phyloP scores from a whole-genome alignment of 2,888 invertebrate species.

The Drosophila limbata region DNA sequence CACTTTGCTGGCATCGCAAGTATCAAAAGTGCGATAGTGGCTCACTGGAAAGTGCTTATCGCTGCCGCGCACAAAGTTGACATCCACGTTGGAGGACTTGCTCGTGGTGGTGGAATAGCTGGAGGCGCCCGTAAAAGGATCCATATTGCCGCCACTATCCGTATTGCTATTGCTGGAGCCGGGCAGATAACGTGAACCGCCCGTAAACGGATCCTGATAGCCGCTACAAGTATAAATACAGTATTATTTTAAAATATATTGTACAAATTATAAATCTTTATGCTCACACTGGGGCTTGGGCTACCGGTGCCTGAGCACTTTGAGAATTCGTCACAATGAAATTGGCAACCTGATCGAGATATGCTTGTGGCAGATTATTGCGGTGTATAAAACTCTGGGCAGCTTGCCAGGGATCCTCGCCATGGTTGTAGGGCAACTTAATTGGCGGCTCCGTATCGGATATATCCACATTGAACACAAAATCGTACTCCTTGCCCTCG shows the following conservation, averaged over 20 bases:
- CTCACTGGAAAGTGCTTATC: constrained; percentile 85
- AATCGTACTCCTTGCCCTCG: constrained; percentile 97
- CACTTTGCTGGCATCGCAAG: constrained; percentile 91
- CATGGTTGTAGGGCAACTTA: constrained; percentile 95
- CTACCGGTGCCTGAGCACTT: constrained; percentile 28
- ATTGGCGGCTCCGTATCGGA: constrained; percentile 95
- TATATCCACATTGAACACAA: constrained; percentile 97
- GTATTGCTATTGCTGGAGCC: constrained; percentile 82
- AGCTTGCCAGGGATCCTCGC: constrained; percentile 96
- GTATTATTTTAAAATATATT: too few species aligned
- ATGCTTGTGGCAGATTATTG: constrained; percentile 93
- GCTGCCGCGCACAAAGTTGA: constrained; percentile 71
- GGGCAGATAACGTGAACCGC: constrained; percentile 89
- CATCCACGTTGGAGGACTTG: constrained; percentile 64
- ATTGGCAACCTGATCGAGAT: constrained; percentile 96
- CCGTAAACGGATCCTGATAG: constrained; percentile 90
- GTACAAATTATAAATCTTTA: too few species aligned
- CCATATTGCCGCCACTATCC: constrained; percentile 85
- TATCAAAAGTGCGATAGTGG: constrained; percentile 90
- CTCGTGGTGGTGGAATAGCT: constrained; percentile 88
- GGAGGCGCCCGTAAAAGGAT: constrained; percentile 90
- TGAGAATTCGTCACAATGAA: constrained; percentile 94
- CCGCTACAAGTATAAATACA: constrained; percentile 66
- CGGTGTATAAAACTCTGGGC: constrained; percentile 96
- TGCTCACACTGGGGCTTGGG: constrained; percentile 53